phyloP scores from a whole-genome alignment of 1,140 invertebrate genomes.

The Cotesia typhae region DNA sequence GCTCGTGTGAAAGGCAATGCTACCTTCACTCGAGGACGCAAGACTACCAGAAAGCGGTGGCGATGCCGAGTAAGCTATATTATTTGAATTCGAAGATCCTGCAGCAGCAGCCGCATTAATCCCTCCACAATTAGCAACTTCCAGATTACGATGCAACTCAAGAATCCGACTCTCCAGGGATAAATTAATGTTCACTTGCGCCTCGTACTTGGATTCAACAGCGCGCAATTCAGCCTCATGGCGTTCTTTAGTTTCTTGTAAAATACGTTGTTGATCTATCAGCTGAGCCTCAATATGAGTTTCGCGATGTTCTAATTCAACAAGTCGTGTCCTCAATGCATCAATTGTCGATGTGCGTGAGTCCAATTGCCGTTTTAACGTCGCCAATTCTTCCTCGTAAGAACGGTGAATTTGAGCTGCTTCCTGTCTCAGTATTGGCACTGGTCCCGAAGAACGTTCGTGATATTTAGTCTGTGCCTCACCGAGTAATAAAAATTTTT shows the following conservation, averaged over 20 bases:
- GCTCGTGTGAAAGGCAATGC: conserved; percentile 58
- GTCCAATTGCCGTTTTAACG: conserved; percentile 62
- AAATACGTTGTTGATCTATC: conserved; percentile 63
- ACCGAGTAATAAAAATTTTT: conserved; percentile 65
- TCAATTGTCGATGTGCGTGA: conserved; percentile 59
- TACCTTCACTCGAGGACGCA: conserved; percentile 64
- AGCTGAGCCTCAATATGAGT: conserved; percentile 63
- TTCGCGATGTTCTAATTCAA: conserved; percentile 64
- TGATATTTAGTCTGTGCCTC: conserved; percentile 61
- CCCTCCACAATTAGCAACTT: conserved; percentile 50
- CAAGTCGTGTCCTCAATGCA: conserved; percentile 55
- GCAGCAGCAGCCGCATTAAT: background rate
- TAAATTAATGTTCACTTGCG: conserved; percentile 74
- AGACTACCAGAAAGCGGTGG: conserved; percentile 60
- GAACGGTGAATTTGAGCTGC: conserved; percentile 54
- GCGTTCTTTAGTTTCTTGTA: conserved; percentile 65
- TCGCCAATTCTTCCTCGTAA: conserved; percentile 59
- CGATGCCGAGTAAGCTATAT: conserved; percentile 58
- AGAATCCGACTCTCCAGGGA: conserved; percentile 74
- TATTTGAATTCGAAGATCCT: conserved; percentile 40
- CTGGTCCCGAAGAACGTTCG: conserved; percentile 51
- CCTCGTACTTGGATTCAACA: conserved; percentile 77
- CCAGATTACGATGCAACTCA: conserved; percentile 69
- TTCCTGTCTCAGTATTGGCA: conserved; percentile 57
- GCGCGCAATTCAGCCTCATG: conserved; percentile 68